Evolutionary conservation across 2,888 invertebrate species (phyloP), one percentile per base, ranked within the genome.

Genomic region (Crematogaster levior): DNA sequence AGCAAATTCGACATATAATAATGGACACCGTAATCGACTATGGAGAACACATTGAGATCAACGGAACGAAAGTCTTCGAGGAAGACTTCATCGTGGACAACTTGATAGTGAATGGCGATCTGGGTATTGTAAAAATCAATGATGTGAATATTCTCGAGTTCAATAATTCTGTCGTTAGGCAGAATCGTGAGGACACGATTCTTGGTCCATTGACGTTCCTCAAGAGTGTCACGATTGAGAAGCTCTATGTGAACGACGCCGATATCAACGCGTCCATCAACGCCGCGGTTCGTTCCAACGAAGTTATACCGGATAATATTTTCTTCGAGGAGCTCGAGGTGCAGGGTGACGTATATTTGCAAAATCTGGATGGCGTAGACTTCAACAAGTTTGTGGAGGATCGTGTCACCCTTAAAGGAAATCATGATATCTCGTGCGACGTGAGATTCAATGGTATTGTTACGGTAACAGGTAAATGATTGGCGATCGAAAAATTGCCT

Each of bases 361-460:
- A 88, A 10, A 84, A 83, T 40, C 68, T 93, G 6, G 92, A 93
- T 73, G 89, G 86, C 0, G 70, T 93, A 18, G 73, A 91, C 12
- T 88, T 94, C n/a, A 84, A 93, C 51, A 82, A 90, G 15, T 93
- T 93, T 70, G 37, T 89, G 1, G 77, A 80, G 0, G 70, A 92
- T 21, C 90, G 93, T 27, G 79, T 93, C 0, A 90, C 90, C 4
- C 77, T 90, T 4, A 30, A 85, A 12, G 85, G 81, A 18, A 60
- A 91, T 79, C 86, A 91, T 6, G 81, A 86, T 6, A 85, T 92
- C 46, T 72, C 46, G 30, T 79, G 79, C 7, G 83, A 92, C 27
- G 53, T 93, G 18, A 85, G 86, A 60, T 93, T 93, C 72, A 88
- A 89, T 3, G 84, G 85, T 2, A 72, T 86, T 1, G 75, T 93